phyloP scores from a whole-genome alignment of 2,888 invertebrate genomes.

The Cephonodes hylas region DNA sequence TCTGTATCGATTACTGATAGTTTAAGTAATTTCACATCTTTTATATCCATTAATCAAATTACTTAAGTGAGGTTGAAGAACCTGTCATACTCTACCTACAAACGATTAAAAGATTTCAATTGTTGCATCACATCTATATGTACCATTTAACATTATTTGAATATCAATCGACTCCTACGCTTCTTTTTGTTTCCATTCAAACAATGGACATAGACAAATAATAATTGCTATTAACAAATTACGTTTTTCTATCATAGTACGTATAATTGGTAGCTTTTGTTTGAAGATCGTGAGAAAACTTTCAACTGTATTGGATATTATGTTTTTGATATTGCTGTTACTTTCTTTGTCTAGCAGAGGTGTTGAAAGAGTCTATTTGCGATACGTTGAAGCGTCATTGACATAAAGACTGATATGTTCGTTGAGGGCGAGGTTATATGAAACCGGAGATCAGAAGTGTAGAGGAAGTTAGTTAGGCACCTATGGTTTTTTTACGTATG shows the following conservation, averaged over 20 bases:
- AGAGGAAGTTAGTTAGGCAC: too few relatives aligned
- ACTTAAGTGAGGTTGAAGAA: too few relatives aligned
- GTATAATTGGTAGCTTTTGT: neutral
- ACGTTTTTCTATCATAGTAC: neutral
- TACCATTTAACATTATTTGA: neutral
- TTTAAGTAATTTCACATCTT: too few relatives aligned
- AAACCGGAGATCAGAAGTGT: too few relatives aligned
- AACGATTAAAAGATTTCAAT: neutral
- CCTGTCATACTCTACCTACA: neutral
- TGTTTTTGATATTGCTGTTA: neutral
- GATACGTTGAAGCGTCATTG: neutral
- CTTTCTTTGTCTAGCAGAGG: neutral
- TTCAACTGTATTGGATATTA: neutral
- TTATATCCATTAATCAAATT: too few relatives aligned
- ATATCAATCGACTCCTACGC: neutral
- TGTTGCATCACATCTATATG: neutral
- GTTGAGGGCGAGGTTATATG: too few relatives aligned
- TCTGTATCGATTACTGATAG: too few relatives aligned
- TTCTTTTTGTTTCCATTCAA: neutral
- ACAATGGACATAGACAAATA: neutral
- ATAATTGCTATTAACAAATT: constrained; percentile 2
- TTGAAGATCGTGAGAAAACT: neutral
- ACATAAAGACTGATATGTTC: neutral
- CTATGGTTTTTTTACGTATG: too few relatives aligned
- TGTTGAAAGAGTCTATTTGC: neutral